phyloP scores from a whole-genome alignment of 2,113 vertebrate species.

The Clarias gariepinus region DNA sequence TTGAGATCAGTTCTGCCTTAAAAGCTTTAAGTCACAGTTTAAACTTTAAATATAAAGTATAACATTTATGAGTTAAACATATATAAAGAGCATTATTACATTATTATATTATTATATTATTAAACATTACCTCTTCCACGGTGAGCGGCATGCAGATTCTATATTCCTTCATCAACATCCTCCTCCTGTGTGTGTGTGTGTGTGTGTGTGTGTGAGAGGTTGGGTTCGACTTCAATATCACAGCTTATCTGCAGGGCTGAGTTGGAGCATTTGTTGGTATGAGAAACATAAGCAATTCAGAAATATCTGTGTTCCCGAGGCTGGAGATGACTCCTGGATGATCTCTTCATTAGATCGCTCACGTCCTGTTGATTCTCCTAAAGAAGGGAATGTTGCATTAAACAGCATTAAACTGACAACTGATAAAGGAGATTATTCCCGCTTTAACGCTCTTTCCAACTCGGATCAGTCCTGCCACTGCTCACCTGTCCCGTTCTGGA shows the following conservation, averaged over 20 bases:
- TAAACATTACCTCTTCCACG: constrained; percentile 75
- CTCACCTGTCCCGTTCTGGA: constrained; percentile 41
- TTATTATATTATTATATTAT: too few species aligned
- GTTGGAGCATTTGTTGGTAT: constrained; percentile 18
- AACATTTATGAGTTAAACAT: not conserved
- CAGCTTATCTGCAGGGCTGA: constrained; percentile 5
- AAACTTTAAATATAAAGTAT: not conserved
- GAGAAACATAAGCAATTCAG: not conserved
- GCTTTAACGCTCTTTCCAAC: not conserved
- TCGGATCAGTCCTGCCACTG: constrained; percentile 12
- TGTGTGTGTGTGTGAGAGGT: not conserved
- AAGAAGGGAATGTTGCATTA: not conserved
- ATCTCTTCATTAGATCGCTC: constrained; percentile 2
- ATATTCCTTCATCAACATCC: constrained; percentile 81
- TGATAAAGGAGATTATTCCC: not conserved
- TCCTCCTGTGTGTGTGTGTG: constrained; percentile 31
- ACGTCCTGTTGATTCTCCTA: not conserved
- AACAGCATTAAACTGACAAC: not conserved
- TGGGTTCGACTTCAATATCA: not conserved
- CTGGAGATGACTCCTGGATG: not conserved
- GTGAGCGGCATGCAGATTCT: constrained; percentile 82
- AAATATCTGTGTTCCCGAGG: not conserved
- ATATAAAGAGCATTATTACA: not conserved
- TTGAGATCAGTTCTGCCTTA: not conserved
- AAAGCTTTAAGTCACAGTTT: not conserved